Evolutionary conservation across 1,140 invertebrate genomes (phyloP).

Genomic region (Cydia fagiglandana): DNA sequence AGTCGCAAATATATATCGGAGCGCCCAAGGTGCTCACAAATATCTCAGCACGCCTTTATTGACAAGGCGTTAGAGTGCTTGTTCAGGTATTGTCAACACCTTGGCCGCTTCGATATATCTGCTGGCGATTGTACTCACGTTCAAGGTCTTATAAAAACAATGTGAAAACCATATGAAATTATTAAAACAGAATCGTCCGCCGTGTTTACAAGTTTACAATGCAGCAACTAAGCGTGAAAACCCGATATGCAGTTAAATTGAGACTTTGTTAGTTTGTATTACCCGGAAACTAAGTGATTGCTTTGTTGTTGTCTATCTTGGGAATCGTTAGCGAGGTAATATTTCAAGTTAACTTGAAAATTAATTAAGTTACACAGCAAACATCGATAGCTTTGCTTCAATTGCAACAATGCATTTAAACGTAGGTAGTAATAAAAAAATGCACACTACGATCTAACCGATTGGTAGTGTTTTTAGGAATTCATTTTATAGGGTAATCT

Average conservation of each 20-base stretch:
- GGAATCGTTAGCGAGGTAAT: not conserved
- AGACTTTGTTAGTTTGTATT: slow-evolving; percentile 29
- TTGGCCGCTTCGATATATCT: too few species aligned
- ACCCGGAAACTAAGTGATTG: slow-evolving; percentile 9
- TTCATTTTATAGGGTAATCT: too few species aligned
- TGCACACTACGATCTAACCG: not conserved
- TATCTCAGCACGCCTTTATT: too few species aligned
- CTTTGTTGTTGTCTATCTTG: not conserved
- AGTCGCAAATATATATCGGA: too few species aligned
- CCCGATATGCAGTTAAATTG: slow-evolving; percentile 26
- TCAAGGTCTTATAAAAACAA: too few species aligned
- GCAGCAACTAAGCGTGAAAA: not conserved
- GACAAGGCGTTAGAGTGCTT: too few species aligned
- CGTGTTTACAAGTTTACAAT: slow-evolving; percentile 26
- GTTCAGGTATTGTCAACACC: too few species aligned
- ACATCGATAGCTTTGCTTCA: not conserved
- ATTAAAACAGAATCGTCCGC: not conserved
- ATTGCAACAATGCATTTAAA: not conserved
- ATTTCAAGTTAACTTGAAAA: not conserved
- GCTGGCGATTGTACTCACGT: too few species aligned
- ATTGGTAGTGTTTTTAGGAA: too few species aligned
- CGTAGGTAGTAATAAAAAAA: not conserved
- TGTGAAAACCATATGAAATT: too few species aligned
- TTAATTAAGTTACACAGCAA: not conserved
- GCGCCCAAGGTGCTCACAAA: too few species aligned